These are phyloP conservation scores for Drosophila oshimai DNA, from an alignment of 1,140 invertebrate species.

Conservation along the genomic window DNA sequence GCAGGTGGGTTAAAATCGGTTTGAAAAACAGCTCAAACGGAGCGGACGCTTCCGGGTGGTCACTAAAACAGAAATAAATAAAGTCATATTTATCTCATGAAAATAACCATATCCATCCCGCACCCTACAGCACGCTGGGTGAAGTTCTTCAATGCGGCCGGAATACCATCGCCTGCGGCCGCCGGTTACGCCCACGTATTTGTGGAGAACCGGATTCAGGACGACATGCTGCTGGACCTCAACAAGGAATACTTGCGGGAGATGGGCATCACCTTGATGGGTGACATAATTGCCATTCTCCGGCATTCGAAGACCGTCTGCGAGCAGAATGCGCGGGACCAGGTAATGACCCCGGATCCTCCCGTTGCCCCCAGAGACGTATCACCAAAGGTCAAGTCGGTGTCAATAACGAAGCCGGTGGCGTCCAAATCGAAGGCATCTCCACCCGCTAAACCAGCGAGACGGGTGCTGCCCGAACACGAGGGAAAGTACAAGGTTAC, in stretches of 20 bases:
- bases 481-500: constrained; percentile 84
- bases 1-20: constrained; percentile 38
- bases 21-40: neutral
- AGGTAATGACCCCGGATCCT: constrained; percentile 82
- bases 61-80: constrained; percentile 18
- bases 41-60: neutral
- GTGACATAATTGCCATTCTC: constrained; percentile 92
- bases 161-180: constrained; percentile 88
- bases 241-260: constrained; percentile 92
- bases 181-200: constrained; percentile 92
- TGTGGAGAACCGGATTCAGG: constrained; percentile 90
- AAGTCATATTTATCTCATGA: neutral
- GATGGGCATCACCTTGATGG: constrained; percentile 92
- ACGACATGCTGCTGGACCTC: constrained; percentile 91
- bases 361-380: constrained; percentile 59
- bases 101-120: neutral
- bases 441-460: constrained; percentile 69
- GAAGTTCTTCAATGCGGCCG: constrained; percentile 90
- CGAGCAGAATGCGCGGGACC: constrained; percentile 85
- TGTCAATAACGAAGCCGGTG: too few species aligned
- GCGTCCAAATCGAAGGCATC: constrained; percentile 2
- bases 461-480: constrained; percentile 84
- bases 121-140: constrained; percentile 85
- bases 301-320: constrained; percentile 90
- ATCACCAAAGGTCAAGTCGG: constrained; percentile 46